A percentile compares a stretch with the other conserved stretches of the same genome.
Conservation (phyloP, 23 tunicate genomes). For the Pegea sp. region DNA sequence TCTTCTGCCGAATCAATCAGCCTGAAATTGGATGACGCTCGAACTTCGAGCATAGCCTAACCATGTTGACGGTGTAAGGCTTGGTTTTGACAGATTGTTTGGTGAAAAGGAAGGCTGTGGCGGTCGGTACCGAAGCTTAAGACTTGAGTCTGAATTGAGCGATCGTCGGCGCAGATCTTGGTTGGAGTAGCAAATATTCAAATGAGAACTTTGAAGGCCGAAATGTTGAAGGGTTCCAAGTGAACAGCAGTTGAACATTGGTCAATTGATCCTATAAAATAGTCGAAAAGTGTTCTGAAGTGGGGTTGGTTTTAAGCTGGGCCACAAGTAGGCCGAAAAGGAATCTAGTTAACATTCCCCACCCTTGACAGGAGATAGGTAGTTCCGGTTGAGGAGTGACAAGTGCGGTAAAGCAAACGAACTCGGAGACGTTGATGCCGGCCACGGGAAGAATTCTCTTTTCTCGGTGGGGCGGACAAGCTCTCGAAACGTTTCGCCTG, state of each 20-base stretch:
- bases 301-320: too few relatives aligned
- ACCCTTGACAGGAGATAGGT: conserved; percentile 9
- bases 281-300: conserved; percentile 1
- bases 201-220: conserved; percentile 5
- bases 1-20: conserved; percentile 62
- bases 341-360: conserved; percentile 14
- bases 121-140: conserved; percentile 7
- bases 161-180: conserved; percentile 22
- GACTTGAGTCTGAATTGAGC: conserved; percentile 9
- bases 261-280: conserved; percentile 34
- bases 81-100: background rate
- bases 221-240: conserved; percentile 14
- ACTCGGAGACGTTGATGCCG: conserved; percentile 6
- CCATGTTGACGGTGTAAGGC: conserved; percentile 7
- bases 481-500: conserved; percentile 27
- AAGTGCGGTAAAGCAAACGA: conserved; percentile 16
- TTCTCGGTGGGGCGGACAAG: conserved; percentile 7
- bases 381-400: conserved; percentile 5
- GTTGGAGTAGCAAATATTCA: conserved; percentile 30
- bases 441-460: conserved; percentile 32
- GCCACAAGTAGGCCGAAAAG: conserved; percentile 20
- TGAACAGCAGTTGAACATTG: conserved; percentile 51
- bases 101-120: conserved; percentile 48
- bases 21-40: conserved; percentile 57
- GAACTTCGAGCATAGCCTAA: conserved; percentile 26